These are phyloP conservation scores for Drosophila anomalata DNA, from an alignment of 2,888 invertebrate genomes.

Conservation along the genomic window DNA sequence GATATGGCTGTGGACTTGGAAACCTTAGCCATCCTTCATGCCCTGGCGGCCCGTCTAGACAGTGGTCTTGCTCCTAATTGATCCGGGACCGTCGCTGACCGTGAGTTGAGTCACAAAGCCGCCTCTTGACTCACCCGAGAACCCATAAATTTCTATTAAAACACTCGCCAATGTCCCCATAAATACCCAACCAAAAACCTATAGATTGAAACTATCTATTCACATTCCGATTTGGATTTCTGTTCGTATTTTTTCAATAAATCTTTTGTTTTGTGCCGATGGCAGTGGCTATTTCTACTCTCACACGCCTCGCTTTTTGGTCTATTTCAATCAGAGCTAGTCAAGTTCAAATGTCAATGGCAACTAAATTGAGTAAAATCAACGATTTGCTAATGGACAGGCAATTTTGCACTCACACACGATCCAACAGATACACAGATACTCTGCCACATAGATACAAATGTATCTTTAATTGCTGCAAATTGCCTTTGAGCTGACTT, in stretches of 20 bases:
- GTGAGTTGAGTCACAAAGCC: conserved; percentile 39
- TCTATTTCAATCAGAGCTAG: conserved; percentile 47
- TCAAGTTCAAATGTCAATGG: conserved; percentile 78
- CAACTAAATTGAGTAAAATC: conserved; percentile 63
- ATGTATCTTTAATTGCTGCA: conserved; percentile 68
- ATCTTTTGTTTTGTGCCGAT: conserved; percentile 18
- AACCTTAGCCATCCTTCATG: conserved; percentile 30
- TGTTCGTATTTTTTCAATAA: conserved; percentile 29
- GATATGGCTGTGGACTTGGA: conserved; percentile 13
- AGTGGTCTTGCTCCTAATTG: conserved; percentile 23
- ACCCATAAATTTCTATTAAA: conserved; percentile 14
- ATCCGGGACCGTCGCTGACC: conserved; percentile 9
- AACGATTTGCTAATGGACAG: conserved; percentile 62
- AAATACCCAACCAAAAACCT: conserved; percentile 18
- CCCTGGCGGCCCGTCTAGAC: conserved; percentile 28
- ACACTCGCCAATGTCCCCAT: conserved; percentile 7
- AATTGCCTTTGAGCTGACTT: conserved; percentile 59
- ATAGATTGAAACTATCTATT: conserved; percentile 30
- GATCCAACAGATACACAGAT: conserved; percentile 34
- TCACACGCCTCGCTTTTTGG: conserved; percentile 22
- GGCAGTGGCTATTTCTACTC: conserved; percentile 7
- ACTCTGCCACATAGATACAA: conserved; percentile 20
- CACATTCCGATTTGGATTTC: conserved; percentile 6
- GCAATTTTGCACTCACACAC: conserved; percentile 61
- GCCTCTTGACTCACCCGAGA: conserved; percentile 25